These are phyloP conservation scores for Gerris buenoi DNA, from an alignment of 1,140 invertebrate genomes.

Conservation along the genomic window DNA sequence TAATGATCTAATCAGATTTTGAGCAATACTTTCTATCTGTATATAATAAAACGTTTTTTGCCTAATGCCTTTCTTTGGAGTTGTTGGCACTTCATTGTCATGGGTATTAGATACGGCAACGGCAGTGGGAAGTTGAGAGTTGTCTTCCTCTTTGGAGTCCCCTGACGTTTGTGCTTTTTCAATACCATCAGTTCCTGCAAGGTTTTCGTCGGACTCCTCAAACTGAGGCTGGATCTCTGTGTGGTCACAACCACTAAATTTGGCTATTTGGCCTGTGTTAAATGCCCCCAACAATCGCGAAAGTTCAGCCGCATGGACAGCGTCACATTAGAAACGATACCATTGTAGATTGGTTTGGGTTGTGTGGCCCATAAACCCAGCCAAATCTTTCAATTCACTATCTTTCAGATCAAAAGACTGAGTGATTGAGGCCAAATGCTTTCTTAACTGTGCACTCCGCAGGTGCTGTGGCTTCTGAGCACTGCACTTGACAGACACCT, in stretches of 20 bases:
- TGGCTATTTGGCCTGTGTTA: not conserved
- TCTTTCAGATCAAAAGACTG: not conserved
- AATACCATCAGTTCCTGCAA: not conserved
- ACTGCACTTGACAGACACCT: not conserved
- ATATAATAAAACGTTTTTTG: too few species aligned
- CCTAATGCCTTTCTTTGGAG: too few species aligned
- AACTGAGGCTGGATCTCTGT: not conserved
- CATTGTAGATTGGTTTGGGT: not conserved
- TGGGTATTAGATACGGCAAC: too few species aligned
- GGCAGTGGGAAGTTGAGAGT: too few species aligned
- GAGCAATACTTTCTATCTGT: too few species aligned
- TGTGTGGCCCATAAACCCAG: slow-evolving; percentile 1
- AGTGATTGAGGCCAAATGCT: not conserved
- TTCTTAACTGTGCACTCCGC: not conserved
- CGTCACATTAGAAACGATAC: not conserved
- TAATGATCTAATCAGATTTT: too few species aligned
- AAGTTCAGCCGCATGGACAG: not conserved
- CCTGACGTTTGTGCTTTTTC: not conserved
- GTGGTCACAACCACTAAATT: not conserved
- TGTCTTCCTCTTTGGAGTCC: not conserved
- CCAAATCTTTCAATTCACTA: not conserved
- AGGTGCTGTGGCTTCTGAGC: not conserved
- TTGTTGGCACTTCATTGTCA: too few species aligned
- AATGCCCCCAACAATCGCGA: not conserved
- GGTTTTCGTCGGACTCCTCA: not conserved